phyloP scores from a whole-genome alignment of 2,113 vertebrate genomes.

The Pholis gunnellus region DNA sequence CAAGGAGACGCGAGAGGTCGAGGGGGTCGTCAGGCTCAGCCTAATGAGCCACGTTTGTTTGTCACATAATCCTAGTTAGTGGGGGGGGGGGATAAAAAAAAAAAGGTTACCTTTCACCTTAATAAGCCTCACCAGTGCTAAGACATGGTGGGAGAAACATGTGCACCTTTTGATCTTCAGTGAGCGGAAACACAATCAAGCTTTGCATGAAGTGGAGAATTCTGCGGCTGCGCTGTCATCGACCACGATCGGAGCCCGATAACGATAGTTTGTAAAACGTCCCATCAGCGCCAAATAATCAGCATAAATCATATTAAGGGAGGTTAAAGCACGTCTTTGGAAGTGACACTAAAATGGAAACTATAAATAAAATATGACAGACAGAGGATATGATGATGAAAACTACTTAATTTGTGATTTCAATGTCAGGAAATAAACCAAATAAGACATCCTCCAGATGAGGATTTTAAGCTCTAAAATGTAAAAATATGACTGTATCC shows the following conservation, averaged over 20 bases:
- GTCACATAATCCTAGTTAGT: constrained; percentile 42
- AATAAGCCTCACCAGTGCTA: constrained; percentile 44
- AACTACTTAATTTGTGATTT: neutral
- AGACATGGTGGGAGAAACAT: constrained; percentile 13
- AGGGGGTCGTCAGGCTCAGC: constrained; percentile 32
- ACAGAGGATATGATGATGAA: neutral
- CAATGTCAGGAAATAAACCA: neutral
- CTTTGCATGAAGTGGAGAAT: neutral
- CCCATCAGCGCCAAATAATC: neutral
- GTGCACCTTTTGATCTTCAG: neutral
- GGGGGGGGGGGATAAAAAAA: constrained; percentile 24
- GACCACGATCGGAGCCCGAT: neutral
- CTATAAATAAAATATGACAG: neutral
- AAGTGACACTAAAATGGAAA: neutral
- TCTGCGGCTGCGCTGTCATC: no score
- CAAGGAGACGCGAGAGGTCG: constrained; percentile 32
- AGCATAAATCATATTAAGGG: neutral
- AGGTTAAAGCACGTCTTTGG: neutral
- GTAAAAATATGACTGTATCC: neutral
- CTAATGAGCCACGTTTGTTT: constrained; percentile 55
- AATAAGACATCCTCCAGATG: neutral
- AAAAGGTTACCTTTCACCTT: constrained; percentile 60
- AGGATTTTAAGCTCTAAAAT: neutral
- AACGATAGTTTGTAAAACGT: neutral
- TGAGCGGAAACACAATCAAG: neutral